Percentiles rank a stretch among this genome's conserved stretches.
Conservation (phyloP, 2,888 invertebrate species). For the Luperina testacea region DNA sequence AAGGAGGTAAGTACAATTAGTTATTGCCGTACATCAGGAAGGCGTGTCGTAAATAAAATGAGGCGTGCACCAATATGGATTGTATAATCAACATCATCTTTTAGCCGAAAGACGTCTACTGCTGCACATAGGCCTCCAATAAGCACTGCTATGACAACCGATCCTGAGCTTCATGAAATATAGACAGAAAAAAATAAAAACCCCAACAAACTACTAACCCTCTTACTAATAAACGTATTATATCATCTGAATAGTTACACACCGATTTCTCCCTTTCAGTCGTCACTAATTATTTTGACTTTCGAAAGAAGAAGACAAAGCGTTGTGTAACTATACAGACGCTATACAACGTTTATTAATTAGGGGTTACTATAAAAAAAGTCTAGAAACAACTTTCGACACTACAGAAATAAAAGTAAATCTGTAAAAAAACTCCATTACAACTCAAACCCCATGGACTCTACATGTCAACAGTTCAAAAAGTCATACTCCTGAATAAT, state of each 20-base stretch:
- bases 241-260: no score
- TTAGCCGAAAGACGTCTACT: no score
- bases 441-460: neutral
- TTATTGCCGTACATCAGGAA: no score
- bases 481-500: neutral
- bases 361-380: neutral
- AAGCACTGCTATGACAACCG: no score
- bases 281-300: no score
- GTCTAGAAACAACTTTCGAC: neutral
- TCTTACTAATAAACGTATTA: no score
- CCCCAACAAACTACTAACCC: neutral
- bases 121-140: neutral
- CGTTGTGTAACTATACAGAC: no score
- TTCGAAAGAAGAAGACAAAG: no score
- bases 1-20: no score
- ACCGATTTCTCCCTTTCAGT: no score
- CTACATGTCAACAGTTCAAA: neutral
- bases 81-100: no score
- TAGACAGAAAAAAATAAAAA: neutral
- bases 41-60: neutral
- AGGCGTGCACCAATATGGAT: neutral
- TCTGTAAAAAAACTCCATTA: neutral
- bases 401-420: neutral
- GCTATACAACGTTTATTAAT: no score
- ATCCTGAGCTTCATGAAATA: neutral